A percentile compares a stretch with the other conserved stretches of the same genome.
phyloP scores from a whole-genome alignment of 2,888 invertebrate species.

The Cabera pusaria region DNA sequence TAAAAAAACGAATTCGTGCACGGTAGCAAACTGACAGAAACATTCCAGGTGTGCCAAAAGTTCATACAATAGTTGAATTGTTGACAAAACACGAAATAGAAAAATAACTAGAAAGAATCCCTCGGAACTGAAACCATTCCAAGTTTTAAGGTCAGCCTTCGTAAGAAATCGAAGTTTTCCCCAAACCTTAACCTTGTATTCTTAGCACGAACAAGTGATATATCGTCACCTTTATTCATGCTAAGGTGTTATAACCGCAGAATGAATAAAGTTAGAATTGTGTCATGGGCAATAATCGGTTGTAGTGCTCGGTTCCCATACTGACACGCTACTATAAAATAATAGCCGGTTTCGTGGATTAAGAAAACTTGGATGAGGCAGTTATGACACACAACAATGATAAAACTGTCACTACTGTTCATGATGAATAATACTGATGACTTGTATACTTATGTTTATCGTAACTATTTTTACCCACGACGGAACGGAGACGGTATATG shows the following conservation, averaged over 20 bases:
- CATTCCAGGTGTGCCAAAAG: too few species aligned
- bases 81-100: too few species aligned
- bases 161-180: slow-evolving; percentile 8
- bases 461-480: too few species aligned
- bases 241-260: slow-evolving; percentile 35
- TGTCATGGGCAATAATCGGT: slow-evolving; percentile 70
- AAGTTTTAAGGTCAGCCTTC: slow-evolving; percentile 1
- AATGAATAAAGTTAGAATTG: slow-evolving; percentile 47
- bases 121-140: not conserved
- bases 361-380: slow-evolving; percentile 17
- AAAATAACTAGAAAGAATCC: too few species aligned
- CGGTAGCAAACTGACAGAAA: too few species aligned
- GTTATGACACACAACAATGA: too few species aligned
- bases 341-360: slow-evolving; percentile 43
- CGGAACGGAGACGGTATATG: too few species aligned
- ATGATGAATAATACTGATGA: too few species aligned
- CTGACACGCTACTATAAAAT: slow-evolving; percentile 58
- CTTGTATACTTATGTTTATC: too few species aligned
- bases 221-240: slow-evolving; percentile 6
- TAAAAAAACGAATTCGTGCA: too few species aligned
- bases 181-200: slow-evolving; percentile 2
- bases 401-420: too few species aligned
- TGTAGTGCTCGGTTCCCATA: slow-evolving; percentile 65
- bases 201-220: slow-evolving; percentile 1
- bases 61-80: too few species aligned